These are phyloP conservation scores for Myripristis jacobus DNA, from an alignment of 2,797 vertebrate species.

Conservation along the genomic window DNA sequence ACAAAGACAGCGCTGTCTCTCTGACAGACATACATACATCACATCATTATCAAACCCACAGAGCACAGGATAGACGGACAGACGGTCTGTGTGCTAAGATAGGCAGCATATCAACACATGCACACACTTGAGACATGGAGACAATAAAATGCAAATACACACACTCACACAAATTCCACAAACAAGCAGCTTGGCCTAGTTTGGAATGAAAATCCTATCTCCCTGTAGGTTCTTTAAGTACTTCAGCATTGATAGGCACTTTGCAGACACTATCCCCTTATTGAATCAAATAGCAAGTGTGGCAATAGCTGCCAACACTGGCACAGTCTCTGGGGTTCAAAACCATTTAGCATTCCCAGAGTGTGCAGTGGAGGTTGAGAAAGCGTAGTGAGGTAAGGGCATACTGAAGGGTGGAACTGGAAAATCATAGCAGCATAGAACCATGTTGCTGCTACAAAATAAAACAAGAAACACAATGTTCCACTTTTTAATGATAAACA, in stretches of 20 bases:
- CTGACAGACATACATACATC: conserved; percentile 52
- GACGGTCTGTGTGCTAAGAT: conserved; percentile 21
- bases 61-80: conserved; percentile 8
- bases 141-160: conserved; percentile 1
- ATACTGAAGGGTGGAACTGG: conserved; percentile 3
- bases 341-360: conserved; percentile 70
- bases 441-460: background rate
- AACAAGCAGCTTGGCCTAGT: conserved; percentile 60
- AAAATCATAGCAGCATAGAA: conserved; percentile 3
- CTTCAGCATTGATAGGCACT: conserved; percentile 63
- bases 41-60: conserved; percentile 66
- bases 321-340: conserved; percentile 54
- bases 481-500: background rate
- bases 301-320: conserved; percentile 65
- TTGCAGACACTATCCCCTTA: conserved; percentile 63
- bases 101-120: conserved; percentile 38
- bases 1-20: conserved; percentile 74
- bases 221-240: conserved; percentile 58
- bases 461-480: conserved; percentile 11
- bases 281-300: conserved; percentile 60
- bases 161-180: conserved; percentile 29
- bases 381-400: conserved; percentile 21
- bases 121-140: conserved; percentile 19
- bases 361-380: conserved; percentile 52
- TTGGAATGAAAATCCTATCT: conserved; percentile 68